Percentiles rank a stretch among this genome's conserved stretches.
These are phyloP conservation scores for Oedothorax gibbosus DNA, from an alignment of 1,140 invertebrate genomes.

Conservation along the genomic window DNA sequence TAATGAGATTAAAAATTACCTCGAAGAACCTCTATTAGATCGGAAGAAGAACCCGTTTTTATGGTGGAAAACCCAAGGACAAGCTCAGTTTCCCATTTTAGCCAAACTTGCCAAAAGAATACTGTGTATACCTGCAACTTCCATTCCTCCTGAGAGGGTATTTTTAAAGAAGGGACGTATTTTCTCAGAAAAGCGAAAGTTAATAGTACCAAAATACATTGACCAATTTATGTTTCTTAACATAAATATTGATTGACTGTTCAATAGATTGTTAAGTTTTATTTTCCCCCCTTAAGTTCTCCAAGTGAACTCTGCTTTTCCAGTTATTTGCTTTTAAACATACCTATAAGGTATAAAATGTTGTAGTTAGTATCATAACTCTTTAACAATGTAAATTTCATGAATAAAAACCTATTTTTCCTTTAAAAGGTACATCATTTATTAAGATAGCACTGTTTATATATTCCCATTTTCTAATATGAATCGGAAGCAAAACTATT, in stretches of 20 bases:
- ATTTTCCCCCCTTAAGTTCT: not conserved
- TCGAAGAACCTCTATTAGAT: slow-evolving; percentile 51
- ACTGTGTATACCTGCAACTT: slow-evolving; percentile 49
- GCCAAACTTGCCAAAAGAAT: slow-evolving; percentile 43
- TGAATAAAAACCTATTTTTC: no score
- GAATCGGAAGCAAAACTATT: no score
- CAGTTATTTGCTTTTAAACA: no score
- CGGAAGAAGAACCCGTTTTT: slow-evolving; percentile 51
- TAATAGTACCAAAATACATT: slow-evolving; percentile 51
- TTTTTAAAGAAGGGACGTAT: slow-evolving; percentile 51
- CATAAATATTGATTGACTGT: slow-evolving; percentile 52
- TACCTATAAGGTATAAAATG: no score
- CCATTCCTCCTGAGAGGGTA: slow-evolving; percentile 50
- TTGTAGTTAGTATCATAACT: no score
- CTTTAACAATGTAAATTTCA: no score
- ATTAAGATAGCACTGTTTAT: no score
- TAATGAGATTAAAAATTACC: slow-evolving; percentile 50
- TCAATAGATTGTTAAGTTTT: not conserved
- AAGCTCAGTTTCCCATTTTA: slow-evolving; percentile 51
- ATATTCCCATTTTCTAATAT: no score
- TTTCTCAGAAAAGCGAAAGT: slow-evolving; percentile 26
- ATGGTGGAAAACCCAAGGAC: slow-evolving; percentile 53
- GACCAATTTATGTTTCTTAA: slow-evolving; percentile 55
- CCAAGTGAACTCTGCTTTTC: no score
- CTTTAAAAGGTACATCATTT: no score